A percentile compares a stretch with the other conserved stretches of the same genome.
Conservation (phyloP, 2,113 vertebrate species). For the Hucho hucho region DNA sequence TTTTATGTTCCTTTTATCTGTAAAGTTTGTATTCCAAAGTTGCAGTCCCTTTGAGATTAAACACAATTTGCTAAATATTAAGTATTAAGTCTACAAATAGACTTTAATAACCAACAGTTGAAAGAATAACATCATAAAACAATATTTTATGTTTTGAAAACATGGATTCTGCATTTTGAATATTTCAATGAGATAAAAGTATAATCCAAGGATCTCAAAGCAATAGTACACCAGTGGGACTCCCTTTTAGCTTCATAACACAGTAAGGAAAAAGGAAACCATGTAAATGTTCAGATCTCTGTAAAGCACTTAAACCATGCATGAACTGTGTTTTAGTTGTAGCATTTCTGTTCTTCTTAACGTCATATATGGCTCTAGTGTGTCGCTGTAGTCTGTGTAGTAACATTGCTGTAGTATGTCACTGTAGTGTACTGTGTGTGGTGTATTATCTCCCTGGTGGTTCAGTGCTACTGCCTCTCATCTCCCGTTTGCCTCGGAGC, state of each 20-base stretch:
- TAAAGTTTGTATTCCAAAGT: too few species aligned
- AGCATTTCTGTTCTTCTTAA: neutral
- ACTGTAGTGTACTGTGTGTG: slow-evolving; percentile 50
- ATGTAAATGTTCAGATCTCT: neutral
- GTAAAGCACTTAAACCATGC: neutral
- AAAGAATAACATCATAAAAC: too few species aligned
- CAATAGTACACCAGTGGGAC: too few species aligned
- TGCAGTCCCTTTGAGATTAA: too few species aligned
- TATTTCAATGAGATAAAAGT: too few species aligned
- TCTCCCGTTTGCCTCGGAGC: slow-evolving; percentile 64
- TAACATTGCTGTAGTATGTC: slow-evolving; percentile 61
- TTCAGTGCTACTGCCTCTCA: slow-evolving; percentile 60
- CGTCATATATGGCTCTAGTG: slow-evolving; percentile 37
- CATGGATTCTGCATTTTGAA: too few species aligned
- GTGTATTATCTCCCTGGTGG: slow-evolving; percentile 47
- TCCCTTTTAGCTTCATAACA: too few species aligned
- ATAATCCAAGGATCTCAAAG: too few species aligned
- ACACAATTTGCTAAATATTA: too few species aligned
- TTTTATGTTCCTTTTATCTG: neutral
- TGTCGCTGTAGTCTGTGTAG: slow-evolving; percentile 48
- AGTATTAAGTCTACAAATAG: too few species aligned
- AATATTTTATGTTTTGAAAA: too few species aligned
- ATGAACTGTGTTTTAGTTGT: neutral
- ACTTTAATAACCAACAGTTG: too few species aligned
- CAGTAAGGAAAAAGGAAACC: neutral